Conservation (phyloP, 2,113 vertebrate species). For the Madoqua kirkii region DNA sequence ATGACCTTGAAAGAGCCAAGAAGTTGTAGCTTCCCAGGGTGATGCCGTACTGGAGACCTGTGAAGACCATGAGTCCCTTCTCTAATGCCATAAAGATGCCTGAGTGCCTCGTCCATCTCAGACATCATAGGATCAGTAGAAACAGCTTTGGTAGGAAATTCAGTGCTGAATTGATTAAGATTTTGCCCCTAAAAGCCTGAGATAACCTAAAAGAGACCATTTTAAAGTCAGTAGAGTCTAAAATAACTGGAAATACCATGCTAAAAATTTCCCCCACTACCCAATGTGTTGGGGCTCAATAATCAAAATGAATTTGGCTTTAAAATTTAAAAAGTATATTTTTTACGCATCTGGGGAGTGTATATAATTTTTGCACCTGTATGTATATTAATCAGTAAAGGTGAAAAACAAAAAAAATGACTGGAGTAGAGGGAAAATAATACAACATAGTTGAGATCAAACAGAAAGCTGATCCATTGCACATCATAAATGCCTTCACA, state of each 20-base stretch:
- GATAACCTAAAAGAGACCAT: background rate
- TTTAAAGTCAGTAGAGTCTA: background rate
- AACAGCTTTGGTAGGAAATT: background rate
- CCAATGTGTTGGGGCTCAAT: background rate
- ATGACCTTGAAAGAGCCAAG: background rate
- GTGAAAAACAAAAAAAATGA: background rate
- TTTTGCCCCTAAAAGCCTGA: background rate
- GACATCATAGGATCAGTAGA: background rate
- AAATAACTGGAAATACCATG: slow-evolving; percentile 2
- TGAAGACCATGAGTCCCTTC: background rate
- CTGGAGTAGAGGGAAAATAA: background rate
- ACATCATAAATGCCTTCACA: background rate
- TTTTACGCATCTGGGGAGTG: background rate
- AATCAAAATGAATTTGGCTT: background rate
- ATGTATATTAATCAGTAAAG: background rate
- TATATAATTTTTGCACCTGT: background rate
- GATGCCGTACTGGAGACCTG: background rate
- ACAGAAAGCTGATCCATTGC: background rate
- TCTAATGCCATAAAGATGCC: background rate
- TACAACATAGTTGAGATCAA: background rate
- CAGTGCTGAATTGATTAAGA: background rate
- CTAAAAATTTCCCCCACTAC: background rate
- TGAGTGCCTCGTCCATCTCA: background rate
- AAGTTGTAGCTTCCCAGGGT: background rate
- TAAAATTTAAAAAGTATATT: background rate